phyloP scores from a whole-genome alignment of 2,797 vertebrate genomes.

The Ibycter americanus region DNA sequence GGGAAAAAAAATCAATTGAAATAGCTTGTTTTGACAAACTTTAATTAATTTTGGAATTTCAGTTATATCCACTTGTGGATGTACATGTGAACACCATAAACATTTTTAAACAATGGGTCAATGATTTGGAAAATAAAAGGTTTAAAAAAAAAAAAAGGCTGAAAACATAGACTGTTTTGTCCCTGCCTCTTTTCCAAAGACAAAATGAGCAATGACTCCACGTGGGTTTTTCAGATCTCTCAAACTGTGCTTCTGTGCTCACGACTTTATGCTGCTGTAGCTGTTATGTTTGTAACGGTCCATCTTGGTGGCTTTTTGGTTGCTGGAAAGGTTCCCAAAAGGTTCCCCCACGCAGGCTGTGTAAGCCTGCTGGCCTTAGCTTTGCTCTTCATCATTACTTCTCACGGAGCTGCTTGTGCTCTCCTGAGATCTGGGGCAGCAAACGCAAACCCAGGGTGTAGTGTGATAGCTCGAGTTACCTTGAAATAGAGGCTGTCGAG shows the following conservation, averaged over 20 bases:
- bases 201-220: not conserved
- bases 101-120: not conserved
- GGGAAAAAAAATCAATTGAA: not conserved
- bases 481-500: not conserved
- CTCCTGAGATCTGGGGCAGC: not conserved
- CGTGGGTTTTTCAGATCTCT: not conserved
- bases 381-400: not conserved
- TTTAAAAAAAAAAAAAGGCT: not conserved
- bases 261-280: not conserved
- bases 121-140: not conserved
- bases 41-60: not conserved
- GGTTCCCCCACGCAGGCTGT: not conserved
- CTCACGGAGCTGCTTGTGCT: not conserved
- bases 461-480: not conserved
- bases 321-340: not conserved
- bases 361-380: not conserved
- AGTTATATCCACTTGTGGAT: not conserved
- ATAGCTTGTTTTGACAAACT: not conserved
- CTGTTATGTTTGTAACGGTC: not conserved
- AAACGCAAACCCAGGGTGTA: fast-evolving
- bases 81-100: not conserved
- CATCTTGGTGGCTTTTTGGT: not conserved
- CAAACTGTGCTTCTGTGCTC: not conserved
- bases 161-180: not conserved
- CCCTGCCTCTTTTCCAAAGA: not conserved